A percentile compares a stretch with the other conserved stretches of the same genome.
Evolutionary conservation across 2,797 vertebrate species (phyloP).

Genomic region (Fratercula arctica): DNA sequence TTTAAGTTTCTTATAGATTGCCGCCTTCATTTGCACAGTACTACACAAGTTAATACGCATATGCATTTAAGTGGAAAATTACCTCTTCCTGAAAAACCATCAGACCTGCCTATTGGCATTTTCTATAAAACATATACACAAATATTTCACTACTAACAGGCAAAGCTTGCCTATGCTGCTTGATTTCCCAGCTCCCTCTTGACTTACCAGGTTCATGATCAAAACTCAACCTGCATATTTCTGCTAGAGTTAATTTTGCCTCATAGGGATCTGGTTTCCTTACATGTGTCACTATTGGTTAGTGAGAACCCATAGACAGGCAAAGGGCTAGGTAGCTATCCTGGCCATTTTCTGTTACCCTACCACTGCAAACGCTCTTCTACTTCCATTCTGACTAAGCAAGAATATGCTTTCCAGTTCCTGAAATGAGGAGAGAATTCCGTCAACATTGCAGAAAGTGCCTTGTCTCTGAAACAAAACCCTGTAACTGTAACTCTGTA

Average conservation of each 20-base stretch:
- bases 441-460: not conserved
- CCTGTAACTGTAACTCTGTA: not conserved
- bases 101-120: constrained; percentile 44
- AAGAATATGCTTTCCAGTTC: not conserved
- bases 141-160: not conserved
- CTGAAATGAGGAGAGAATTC: not conserved
- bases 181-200: not conserved
- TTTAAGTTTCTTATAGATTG: constrained; percentile 35
- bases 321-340: not conserved
- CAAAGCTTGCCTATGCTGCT: not conserved
- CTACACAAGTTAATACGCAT: constrained; percentile 57
- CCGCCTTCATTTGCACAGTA: constrained; percentile 32
- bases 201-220: not conserved
- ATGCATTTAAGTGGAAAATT: constrained; percentile 71
- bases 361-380: not conserved
- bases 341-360: not conserved
- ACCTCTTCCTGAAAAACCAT: constrained; percentile 43
- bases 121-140: constrained; percentile 7
- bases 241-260: not conserved
- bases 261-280: not conserved
- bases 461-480: not conserved
- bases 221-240: not conserved
- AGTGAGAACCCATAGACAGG: not conserved
- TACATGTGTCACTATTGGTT: fast-evolving
- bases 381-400: not conserved